Evolutionary conservation across 2,797 vertebrate genomes (phyloP), one percentile per base, ranked within the genome.

Genomic region (Tiaroga cobitis): DNA sequence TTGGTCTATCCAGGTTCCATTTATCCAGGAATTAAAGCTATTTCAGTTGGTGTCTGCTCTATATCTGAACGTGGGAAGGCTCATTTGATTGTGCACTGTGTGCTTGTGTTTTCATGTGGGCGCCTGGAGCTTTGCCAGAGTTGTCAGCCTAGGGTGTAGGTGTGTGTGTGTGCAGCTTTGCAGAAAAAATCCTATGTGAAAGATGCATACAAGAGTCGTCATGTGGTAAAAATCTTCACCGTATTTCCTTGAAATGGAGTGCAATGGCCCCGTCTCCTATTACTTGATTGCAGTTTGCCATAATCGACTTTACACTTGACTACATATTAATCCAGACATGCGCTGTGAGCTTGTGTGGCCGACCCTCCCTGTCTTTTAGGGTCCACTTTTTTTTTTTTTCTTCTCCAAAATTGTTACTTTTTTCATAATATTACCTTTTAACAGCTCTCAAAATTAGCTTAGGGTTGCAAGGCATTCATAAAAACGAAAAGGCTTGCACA

Each of bases 241-340:
- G 29, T 43, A 39, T 83, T 67, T 85, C 18, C 46, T 78, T 70
- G 37, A 70, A 56, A 84, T 56, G 8, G 41, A 80, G 32, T 82
- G 67, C 67, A 72, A 49, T 78, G 39, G 18, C 46, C 24, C 19
- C 3, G 8, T 73, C 54, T 83, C 5, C 37, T 61, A 51, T 80
- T 80, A 80, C 81, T 76, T 84, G 69, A 75, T 80, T 84, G 70
- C n/a, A 34, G 72, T 83, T 83, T 68, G 26, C 34, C 67, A 54
- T 32, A 68, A 51, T 86, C 59, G 7, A 41, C 29, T 32, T 46
- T 83, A 51, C 16, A 59, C 73, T 37, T 84, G 43, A 34, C 29
- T 80, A 15, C 54, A 49, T 65, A 43, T 16, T 65, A 75, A 74
- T 73, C 51, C 51, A 82, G 26, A 73, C 39, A 4, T 81, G 54